These are phyloP conservation scores for Aradophagus sp. DNA, from an alignment of 1,140 invertebrate species.

Conservation along the genomic window DNA sequence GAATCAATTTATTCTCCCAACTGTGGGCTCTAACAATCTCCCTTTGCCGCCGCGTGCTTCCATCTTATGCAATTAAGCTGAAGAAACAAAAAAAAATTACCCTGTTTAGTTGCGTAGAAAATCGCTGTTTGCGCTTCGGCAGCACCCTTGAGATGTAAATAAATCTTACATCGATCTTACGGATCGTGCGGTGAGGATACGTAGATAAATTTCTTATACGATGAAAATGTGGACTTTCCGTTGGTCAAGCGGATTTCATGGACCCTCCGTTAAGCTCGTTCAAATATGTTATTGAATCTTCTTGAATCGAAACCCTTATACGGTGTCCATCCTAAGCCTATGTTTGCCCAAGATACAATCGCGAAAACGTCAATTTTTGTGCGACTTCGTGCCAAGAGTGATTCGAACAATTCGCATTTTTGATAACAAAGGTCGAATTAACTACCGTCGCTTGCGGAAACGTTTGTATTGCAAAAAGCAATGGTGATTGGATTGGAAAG, in stretches of 20 bases:
- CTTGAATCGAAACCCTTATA: slow-evolving; percentile 59
- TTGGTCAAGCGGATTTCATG: slow-evolving; percentile 73
- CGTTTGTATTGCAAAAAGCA: slow-evolving; percentile 9
- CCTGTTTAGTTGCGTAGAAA: slow-evolving; percentile 33
- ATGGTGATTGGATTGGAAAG: slow-evolving; percentile 5
- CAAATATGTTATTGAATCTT: slow-evolving; percentile 73
- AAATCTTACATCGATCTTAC: slow-evolving; percentile 4
- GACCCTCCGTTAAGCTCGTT: slow-evolving; percentile 62
- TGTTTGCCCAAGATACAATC: slow-evolving; percentile 24
- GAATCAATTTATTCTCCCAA: slow-evolving; percentile 74
- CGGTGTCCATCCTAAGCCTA: slow-evolving; percentile 16
- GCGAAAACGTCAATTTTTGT: slow-evolving; percentile 6
- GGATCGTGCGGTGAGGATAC: slow-evolving; percentile 1
- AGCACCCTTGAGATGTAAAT: slow-evolving; percentile 3
- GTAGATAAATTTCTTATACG: slow-evolving; percentile 26
- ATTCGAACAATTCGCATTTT: too few species aligned
- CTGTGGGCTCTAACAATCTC: slow-evolving; percentile 48
- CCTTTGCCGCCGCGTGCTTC: slow-evolving; percentile 20
- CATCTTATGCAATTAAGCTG: slow-evolving; percentile 38
- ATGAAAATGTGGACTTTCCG: slow-evolving; percentile 67
- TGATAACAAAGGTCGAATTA: too few species aligned
- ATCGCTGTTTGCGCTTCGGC: slow-evolving; percentile 13
- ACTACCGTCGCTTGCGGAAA: too few species aligned
- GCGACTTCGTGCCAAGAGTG: too few species aligned
- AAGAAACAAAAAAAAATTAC: slow-evolving; percentile 37